Evolutionary conservation across 2,113 vertebrate genomes (phyloP).

Genomic region (Lophochroa leadbeateri): DNA sequence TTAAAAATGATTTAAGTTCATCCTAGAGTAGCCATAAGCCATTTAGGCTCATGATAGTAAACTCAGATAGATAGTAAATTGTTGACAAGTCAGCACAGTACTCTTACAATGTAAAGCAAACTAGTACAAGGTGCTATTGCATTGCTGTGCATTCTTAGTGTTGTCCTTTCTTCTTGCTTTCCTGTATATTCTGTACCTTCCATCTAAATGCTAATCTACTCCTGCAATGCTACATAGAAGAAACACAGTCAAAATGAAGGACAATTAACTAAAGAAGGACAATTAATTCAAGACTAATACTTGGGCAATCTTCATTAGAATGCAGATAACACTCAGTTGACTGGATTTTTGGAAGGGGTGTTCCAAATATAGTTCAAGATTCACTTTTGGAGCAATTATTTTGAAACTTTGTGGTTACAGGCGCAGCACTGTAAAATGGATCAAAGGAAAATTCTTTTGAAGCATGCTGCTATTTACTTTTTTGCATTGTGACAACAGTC

Average conservation of each 20-base stretch:
- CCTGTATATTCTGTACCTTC: not conserved
- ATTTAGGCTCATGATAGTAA: not conserved
- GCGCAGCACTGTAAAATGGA: not conserved
- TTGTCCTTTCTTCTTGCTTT: not conserved
- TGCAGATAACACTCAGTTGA: not conserved
- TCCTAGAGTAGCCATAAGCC: not conserved
- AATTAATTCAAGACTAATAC: not conserved
- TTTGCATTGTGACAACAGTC: not conserved
- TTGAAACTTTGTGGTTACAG: not conserved
- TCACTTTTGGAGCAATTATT: not conserved
- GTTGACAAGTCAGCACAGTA: not conserved
- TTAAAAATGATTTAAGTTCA: constrained; percentile 36
- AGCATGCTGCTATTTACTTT: not conserved
- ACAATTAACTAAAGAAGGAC: not conserved
- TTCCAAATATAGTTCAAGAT: not conserved
- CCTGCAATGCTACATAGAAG: not conserved
- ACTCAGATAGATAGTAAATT: not conserved
- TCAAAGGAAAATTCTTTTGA: not conserved
- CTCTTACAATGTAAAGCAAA: not conserved
- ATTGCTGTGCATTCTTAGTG: not conserved
- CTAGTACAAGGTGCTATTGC: not conserved
- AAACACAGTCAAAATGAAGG: not conserved
- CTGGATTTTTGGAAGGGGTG: not conserved
- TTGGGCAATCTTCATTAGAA: not conserved
- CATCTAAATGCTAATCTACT: not conserved